Evolutionary conservation across 2,797 vertebrate species (phyloP).

Genomic region (Iguana delicatissima): DNA sequence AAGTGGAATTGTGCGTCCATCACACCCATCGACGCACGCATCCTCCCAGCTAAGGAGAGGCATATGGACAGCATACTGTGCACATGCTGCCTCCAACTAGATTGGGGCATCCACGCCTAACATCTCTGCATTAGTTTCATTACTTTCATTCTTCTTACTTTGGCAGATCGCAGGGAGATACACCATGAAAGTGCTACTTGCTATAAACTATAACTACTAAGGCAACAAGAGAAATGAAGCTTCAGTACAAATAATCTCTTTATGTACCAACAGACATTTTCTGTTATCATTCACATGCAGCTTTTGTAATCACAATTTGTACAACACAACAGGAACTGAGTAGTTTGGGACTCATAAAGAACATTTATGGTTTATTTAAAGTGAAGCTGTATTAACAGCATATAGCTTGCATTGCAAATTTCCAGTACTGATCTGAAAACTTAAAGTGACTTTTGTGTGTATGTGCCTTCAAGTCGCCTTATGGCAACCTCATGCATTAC

Average conservation of each 20-base stretch:
- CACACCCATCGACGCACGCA: background rate
- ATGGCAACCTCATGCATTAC: no score
- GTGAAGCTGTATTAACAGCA: constrained; percentile 39
- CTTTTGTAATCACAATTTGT: background rate
- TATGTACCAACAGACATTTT: constrained; percentile 25
- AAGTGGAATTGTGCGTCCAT: background rate
- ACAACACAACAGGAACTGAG: background rate
- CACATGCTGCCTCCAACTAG: background rate
- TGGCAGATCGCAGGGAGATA: constrained; percentile 41
- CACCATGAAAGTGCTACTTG: background rate
- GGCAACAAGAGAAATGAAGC: constrained; percentile 51
- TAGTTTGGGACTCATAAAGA: constrained; percentile 36
- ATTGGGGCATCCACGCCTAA: constrained; percentile 12
- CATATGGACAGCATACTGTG: background rate
- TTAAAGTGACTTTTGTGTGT: constrained; percentile 33
- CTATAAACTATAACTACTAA: constrained; percentile 62
- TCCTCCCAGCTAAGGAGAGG: background rate
- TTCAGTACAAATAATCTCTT: constrained; percentile 11
- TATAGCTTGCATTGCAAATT: background rate
- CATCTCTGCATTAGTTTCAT: constrained; percentile 18
- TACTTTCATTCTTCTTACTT: constrained; percentile 48
- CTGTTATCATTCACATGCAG: constrained; percentile 38
- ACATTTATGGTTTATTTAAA: constrained; percentile 40
- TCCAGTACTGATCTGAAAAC: constrained; percentile 53
- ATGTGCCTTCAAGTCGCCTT: no score